These are phyloP conservation scores for Megatriorchis doriae DNA, from an alignment of 2,113 vertebrate species.

Conservation along the genomic window DNA sequence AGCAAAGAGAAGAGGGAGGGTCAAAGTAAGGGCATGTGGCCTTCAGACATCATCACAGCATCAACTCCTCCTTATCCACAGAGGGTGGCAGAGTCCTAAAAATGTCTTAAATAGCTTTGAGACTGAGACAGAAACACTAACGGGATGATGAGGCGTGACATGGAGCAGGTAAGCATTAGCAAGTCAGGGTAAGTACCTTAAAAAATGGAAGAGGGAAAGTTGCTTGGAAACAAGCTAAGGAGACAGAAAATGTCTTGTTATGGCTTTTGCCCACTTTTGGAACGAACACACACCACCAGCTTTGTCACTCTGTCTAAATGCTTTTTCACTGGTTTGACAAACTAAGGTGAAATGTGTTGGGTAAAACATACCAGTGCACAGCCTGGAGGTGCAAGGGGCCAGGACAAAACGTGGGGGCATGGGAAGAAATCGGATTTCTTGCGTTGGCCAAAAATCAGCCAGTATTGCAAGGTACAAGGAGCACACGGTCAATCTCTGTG, in stretches of 20 bases:
- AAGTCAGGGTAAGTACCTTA: not conserved
- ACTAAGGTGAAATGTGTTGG: not conserved
- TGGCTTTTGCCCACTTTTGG: not conserved
- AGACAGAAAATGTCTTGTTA: not conserved
- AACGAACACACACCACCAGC: not conserved
- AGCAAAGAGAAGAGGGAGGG: not conserved
- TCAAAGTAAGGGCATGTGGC: not conserved
- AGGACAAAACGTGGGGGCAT: not conserved
- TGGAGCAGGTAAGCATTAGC: not conserved
- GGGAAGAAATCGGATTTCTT: not conserved
- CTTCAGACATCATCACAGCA: not conserved
- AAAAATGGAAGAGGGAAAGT: not conserved
- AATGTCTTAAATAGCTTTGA: not conserved
- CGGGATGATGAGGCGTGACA: not conserved
- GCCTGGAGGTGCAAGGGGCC: not conserved
- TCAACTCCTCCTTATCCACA: not conserved
- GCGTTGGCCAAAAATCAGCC: rapidly evolving
- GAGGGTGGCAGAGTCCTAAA: not conserved
- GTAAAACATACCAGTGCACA: not conserved
- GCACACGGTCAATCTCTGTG: rapidly evolving
- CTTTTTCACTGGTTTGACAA: not conserved
- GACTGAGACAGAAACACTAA: not conserved
- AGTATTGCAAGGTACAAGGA: not conserved
- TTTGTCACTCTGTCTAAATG: not conserved
- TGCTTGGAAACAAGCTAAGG: not conserved